Evolutionary conservation across 2,113 vertebrate species (phyloP).

Genomic region (Prietella phreatophila): DNA sequence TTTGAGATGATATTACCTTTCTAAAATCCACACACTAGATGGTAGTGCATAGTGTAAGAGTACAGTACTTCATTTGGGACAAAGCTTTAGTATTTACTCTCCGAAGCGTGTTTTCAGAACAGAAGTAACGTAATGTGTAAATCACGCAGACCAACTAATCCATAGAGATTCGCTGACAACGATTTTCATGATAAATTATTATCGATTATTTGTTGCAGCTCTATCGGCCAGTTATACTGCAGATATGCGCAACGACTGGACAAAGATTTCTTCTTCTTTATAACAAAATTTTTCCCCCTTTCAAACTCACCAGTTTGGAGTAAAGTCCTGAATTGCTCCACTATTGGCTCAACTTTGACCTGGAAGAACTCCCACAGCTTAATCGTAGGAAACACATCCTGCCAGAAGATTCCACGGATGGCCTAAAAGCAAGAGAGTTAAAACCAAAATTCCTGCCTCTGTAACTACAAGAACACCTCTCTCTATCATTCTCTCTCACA

Average conservation of each 20-base stretch:
- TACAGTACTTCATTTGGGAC: too few relatives aligned
- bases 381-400: slow-evolving; percentile 80
- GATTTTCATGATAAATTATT: too few relatives aligned
- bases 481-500: background rate
- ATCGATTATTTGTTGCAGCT: too few relatives aligned
- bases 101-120: too few relatives aligned
- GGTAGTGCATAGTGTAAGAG: too few relatives aligned
- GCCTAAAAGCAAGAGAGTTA: slow-evolving; percentile 65
- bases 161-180: too few relatives aligned
- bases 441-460: background rate
- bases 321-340: slow-evolving; percentile 81
- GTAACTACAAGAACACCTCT: background rate
- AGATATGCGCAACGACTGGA: background rate
- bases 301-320: slow-evolving; percentile 72
- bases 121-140: too few relatives aligned
- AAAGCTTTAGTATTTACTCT: too few relatives aligned
- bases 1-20: too few relatives aligned
- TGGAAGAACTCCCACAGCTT: slow-evolving; percentile 96
- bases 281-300: background rate
- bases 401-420: slow-evolving; percentile 77
- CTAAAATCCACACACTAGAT: too few relatives aligned
- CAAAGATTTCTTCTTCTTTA: background rate
- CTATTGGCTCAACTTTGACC: slow-evolving; percentile 77
- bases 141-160: too few relatives aligned
- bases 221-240: background rate